Evolutionary conservation across 2,888 invertebrate genomes (phyloP).

Genomic region (Achlya flavicornis): DNA sequence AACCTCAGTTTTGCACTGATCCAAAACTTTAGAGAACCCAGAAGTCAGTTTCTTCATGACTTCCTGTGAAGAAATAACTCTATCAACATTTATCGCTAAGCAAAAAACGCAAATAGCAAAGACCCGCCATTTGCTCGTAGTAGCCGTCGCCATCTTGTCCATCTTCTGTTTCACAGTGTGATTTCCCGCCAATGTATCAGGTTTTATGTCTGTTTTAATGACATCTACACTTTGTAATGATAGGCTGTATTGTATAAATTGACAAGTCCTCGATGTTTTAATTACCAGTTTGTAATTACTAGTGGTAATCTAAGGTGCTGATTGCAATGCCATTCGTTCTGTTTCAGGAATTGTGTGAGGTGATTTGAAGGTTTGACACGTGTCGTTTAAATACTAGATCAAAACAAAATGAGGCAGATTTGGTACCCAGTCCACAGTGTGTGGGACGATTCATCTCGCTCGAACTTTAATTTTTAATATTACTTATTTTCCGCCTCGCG

Average conservation of each 20-base stretch:
- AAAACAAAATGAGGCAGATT: no score
- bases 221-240: not conserved
- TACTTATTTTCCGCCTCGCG: no score
- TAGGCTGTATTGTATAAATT: not conserved
- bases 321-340: not conserved
- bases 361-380: not conserved
- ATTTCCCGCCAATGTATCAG: conserved; percentile 5
- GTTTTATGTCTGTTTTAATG: not conserved
- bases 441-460: no score
- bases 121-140: conserved; percentile 42
- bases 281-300: conserved; percentile 1
- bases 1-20: conserved; percentile 68
- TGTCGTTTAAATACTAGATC: not conserved
- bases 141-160: conserved; percentile 41
- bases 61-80: conserved; percentile 53
- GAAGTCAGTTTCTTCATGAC: conserved; percentile 59
- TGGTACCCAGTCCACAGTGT: no score
- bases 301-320: not conserved
- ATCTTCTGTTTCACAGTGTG: not conserved
- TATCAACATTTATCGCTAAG: conserved; percentile 22
- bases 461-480: no score
- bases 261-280: not conserved
- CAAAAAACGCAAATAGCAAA: conserved; percentile 24
- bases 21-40: conserved; percentile 56
- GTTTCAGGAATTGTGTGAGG: not conserved